phyloP scores from a whole-genome alignment of 2,888 invertebrate genomes.

The Prosopocoilus inquinatus region DNA sequence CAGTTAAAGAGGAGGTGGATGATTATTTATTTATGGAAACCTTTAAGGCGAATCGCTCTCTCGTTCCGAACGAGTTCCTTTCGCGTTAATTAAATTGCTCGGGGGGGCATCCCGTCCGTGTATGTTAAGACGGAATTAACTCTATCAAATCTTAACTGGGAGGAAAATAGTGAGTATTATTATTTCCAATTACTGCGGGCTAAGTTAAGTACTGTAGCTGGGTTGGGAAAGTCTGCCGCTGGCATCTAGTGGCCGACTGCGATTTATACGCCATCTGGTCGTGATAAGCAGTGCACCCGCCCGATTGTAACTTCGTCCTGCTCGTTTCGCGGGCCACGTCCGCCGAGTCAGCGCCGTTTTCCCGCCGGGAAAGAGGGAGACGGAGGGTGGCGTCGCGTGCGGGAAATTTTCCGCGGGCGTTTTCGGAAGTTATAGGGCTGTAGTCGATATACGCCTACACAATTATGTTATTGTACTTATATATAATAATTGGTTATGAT shows the following conservation, averaged over 20 bases:
- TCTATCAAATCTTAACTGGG: slow-evolving; percentile 16
- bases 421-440: slow-evolving; percentile 17
- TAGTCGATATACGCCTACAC: slow-evolving; percentile 31
- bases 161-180: slow-evolving; percentile 20
- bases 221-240: slow-evolving; percentile 38
- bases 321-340: slow-evolving; percentile 8
- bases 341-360: not conserved
- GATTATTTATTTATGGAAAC: too few relatives aligned
- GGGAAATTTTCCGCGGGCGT: slow-evolving; percentile 1
- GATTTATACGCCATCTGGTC: slow-evolving; percentile 51
- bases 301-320: slow-evolving; percentile 29
- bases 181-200: slow-evolving; percentile 22
- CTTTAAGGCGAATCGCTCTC: too few relatives aligned
- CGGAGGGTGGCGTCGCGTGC: not conserved
- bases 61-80: too few relatives aligned
- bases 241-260: slow-evolving; percentile 48
- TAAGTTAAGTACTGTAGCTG: slow-evolving; percentile 21
- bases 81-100: too few relatives aligned
- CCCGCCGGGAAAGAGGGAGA: not conserved
- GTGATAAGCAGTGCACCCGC: slow-evolving; percentile 38
- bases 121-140: slow-evolving; percentile 10
- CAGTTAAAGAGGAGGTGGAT: too few relatives aligned
- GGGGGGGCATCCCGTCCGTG: not conserved
- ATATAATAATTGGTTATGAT: slow-evolving; percentile 33
- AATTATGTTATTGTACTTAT: slow-evolving; percentile 36